Evolutionary conservation across 1,140 invertebrate genomes (phyloP).

Genomic region (Bombus balteatus): DNA sequence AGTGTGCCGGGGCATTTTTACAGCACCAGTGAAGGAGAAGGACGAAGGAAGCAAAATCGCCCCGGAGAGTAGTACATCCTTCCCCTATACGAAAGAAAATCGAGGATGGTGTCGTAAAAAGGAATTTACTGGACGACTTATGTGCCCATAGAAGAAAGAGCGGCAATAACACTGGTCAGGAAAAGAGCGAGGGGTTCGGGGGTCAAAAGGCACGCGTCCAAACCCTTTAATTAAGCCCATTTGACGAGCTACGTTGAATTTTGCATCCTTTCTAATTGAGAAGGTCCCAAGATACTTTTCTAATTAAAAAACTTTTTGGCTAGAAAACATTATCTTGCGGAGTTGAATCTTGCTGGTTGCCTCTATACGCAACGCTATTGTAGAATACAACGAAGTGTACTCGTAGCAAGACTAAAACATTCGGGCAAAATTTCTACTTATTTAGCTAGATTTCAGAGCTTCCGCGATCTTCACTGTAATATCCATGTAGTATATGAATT

Average conservation of each 20-base stretch:
- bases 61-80: slow-evolving; percentile 49
- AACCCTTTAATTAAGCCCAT: slow-evolving; percentile 63
- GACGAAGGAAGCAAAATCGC: slow-evolving; percentile 44
- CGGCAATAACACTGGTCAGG: slow-evolving; percentile 46
- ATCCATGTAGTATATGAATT: no score
- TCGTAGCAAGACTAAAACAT: background rate
- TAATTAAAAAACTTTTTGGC: slow-evolving; percentile 68
- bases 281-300: slow-evolving; percentile 56
- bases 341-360: background rate
- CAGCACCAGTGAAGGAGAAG: background rate
- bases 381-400: no score
- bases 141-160: slow-evolving; percentile 40
- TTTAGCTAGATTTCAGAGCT: no score
- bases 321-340: slow-evolving; percentile 40
- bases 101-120: slow-evolving; percentile 61
- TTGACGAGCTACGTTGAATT: slow-evolving; percentile 58
- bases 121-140: slow-evolving; percentile 65
- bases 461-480: no score
- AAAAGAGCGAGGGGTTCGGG: background rate
- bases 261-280: slow-evolving; percentile 66
- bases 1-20: slow-evolving; percentile 21
- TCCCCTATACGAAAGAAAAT: slow-evolving; percentile 53
- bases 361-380: background rate
- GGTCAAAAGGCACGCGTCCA: slow-evolving; percentile 18
- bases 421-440: no score